Percentiles rank a stretch among this genome's conserved stretches.
These are phyloP conservation scores for Paguma larvata DNA, from an alignment of 2,797 vertebrate species.

Conservation along the genomic window DNA sequence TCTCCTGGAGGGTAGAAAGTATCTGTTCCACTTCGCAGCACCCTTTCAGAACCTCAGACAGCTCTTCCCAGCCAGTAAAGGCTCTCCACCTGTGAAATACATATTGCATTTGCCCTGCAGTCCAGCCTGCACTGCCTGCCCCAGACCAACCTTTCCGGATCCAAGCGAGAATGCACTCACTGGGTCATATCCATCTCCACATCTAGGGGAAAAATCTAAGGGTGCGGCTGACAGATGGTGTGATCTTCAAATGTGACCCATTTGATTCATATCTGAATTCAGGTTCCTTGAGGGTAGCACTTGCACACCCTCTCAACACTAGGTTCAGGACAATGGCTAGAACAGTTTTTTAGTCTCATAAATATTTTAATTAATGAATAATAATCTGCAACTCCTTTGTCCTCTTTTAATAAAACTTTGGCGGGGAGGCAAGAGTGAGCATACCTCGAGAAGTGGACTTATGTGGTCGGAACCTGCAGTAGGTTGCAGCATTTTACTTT, in stretches of 20 bases:
- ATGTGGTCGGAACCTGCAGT: background rate
- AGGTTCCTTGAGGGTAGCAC: background rate
- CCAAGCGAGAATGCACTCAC: background rate
- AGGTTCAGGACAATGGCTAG: background rate
- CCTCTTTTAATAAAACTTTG: background rate
- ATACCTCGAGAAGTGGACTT: background rate
- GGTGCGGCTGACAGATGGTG: background rate
- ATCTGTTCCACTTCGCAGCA: background rate
- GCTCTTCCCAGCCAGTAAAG: background rate
- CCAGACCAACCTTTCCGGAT: background rate
- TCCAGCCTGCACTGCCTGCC: background rate
- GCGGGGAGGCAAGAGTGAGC: background rate
- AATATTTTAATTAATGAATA: background rate
- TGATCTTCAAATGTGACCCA: background rate
- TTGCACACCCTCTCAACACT: background rate
- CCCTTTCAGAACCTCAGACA: background rate
- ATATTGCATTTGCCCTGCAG: too few species aligned
- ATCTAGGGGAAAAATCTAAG: background rate
- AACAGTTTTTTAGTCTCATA: background rate
- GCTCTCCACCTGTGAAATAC: background rate
- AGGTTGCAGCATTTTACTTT: background rate
- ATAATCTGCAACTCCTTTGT: background rate
- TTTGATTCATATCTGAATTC: background rate
- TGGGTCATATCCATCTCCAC: background rate
- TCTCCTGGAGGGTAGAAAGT: too few species aligned